Evolutionary conservation across 2,797 vertebrate genomes (phyloP).

Genomic region (Acanthurus lineatus): DNA sequence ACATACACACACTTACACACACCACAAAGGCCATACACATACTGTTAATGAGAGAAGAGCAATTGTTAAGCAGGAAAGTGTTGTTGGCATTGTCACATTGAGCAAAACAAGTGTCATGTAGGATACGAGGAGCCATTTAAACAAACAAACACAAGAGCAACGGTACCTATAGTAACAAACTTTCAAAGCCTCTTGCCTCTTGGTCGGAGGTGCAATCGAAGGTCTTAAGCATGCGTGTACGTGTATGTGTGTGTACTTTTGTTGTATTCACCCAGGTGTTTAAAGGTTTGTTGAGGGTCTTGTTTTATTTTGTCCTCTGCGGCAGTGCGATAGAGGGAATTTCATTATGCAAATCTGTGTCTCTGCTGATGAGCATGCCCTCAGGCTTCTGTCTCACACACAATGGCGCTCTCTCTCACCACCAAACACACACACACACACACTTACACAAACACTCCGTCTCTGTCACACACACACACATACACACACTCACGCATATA

Average conservation of each 20-base stretch:
- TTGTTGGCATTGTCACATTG: slow-evolving; percentile 28
- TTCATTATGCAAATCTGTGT: slow-evolving; percentile 82
- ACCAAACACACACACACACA: slow-evolving; percentile 28
- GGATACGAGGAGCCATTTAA: background rate
- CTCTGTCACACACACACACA: slow-evolving; percentile 28
- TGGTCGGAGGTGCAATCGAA: slow-evolving; percentile 42
- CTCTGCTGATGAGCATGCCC: slow-evolving; percentile 81
- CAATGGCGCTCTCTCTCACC: slow-evolving; percentile 51
- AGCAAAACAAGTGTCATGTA: slow-evolving; percentile 19
- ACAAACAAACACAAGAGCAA: slow-evolving; percentile 17
- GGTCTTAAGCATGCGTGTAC: slow-evolving; percentile 47
- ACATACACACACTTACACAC: background rate
- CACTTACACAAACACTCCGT: slow-evolving; percentile 37
- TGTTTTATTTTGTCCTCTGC: slow-evolving; percentile 80
- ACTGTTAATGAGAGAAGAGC: slow-evolving; percentile 19
- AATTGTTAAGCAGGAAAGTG: slow-evolving; percentile 7
- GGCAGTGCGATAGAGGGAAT: slow-evolving; percentile 73
- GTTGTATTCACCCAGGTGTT: slow-evolving; percentile 68
- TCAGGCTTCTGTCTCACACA: slow-evolving; percentile 73
- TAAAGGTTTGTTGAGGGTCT: slow-evolving; percentile 77
- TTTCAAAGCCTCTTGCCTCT: slow-evolving; percentile 32
- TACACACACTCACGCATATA: slow-evolving; percentile 57
- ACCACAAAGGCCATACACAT: slow-evolving; percentile 25
- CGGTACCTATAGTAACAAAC: slow-evolving; percentile 30
- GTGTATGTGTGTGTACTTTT: slow-evolving; percentile 38